Percentiles rank a stretch among this genome's conserved stretches.
phyloP scores from a whole-genome alignment of 2,797 vertebrate species.

The Silurus lanzhouensis region DNA sequence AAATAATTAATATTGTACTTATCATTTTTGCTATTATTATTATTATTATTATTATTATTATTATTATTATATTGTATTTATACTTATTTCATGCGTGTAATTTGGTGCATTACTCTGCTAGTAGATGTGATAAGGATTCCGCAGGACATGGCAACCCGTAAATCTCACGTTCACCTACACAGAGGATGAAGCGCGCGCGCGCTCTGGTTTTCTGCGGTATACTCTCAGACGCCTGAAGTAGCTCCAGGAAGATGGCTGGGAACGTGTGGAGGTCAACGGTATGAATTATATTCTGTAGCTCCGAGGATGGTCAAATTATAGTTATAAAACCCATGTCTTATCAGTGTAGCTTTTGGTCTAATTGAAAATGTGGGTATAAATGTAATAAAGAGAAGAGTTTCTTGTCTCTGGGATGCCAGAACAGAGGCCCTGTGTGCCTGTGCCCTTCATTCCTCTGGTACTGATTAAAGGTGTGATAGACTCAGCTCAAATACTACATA shows the following conservation, averaged over 20 bases:
- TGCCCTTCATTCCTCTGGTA: slow-evolving; percentile 28
- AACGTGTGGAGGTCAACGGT: slow-evolving; percentile 79
- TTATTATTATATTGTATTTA: too few species aligned
- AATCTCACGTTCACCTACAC: not conserved
- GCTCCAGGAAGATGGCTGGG: slow-evolving; percentile 71
- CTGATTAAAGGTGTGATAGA: not conserved
- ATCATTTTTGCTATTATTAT: too few species aligned
- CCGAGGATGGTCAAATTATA: not conserved
- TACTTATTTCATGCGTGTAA: not conserved
- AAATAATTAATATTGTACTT: not conserved
- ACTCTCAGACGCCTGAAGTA: slow-evolving; percentile 10
- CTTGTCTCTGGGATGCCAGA: not conserved
- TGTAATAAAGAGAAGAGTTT: not conserved
- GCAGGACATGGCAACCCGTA: slow-evolving; percentile 49
- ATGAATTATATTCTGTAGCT: slow-evolving; percentile 48
- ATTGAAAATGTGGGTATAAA: not conserved
- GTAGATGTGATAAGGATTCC: not conserved
- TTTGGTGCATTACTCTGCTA: not conserved
- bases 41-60: not conserved
- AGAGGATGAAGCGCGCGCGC: slow-evolving; percentile 7
- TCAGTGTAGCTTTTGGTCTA: not conserved
- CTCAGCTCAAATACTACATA: too few species aligned
- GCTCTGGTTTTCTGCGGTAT: slow-evolving; percentile 1
- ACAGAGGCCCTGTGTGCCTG: slow-evolving; percentile 8
- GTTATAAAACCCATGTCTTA: not conserved